A percentile compares a stretch with the other conserved stretches of the same genome.
These are phyloP conservation scores for Ephestia elutella DNA, from an alignment of 1,140 invertebrate genomes.

Conservation along the genomic window DNA sequence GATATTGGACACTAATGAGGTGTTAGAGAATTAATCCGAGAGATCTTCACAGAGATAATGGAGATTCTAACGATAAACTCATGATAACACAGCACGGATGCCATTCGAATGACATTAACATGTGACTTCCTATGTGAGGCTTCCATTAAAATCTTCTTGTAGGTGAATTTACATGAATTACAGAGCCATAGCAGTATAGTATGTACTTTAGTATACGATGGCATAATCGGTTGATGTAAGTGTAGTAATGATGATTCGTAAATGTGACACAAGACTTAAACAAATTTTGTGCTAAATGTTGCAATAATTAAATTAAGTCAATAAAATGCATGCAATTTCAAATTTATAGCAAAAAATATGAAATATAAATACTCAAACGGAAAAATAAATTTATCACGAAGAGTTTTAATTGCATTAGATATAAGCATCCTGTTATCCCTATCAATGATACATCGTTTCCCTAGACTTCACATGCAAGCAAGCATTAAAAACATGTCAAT, in stretches of 20 bases:
- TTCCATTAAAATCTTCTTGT: constrained; percentile 1
- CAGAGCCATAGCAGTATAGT: neutral
- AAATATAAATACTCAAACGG: neutral
- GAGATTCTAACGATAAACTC: constrained; percentile 50
- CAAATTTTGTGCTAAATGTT: too few relatives aligned
- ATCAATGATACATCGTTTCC: neutral
- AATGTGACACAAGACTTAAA: too few relatives aligned
- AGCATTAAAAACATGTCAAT: constrained; percentile 8
- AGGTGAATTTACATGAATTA: neutral
- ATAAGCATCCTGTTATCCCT: neutral
- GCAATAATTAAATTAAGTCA: neutral
- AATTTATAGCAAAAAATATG: neutral
- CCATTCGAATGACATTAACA: constrained; percentile 38
- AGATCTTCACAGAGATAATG: constrained; percentile 53
- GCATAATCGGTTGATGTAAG: neutral
- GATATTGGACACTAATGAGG: constrained; percentile 59
- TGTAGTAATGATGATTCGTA: too few relatives aligned
- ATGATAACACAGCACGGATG: constrained; percentile 28
- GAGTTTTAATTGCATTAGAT: neutral
- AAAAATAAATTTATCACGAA: neutral
- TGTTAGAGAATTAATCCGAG: constrained; percentile 63
- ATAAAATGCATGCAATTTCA: neutral
- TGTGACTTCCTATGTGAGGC: constrained; percentile 44
- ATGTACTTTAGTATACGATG: neutral
- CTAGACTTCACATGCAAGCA: neutral